phyloP scores from a whole-genome alignment of 2,113 vertebrate genomes.

The Takifugu flavidus region DNA sequence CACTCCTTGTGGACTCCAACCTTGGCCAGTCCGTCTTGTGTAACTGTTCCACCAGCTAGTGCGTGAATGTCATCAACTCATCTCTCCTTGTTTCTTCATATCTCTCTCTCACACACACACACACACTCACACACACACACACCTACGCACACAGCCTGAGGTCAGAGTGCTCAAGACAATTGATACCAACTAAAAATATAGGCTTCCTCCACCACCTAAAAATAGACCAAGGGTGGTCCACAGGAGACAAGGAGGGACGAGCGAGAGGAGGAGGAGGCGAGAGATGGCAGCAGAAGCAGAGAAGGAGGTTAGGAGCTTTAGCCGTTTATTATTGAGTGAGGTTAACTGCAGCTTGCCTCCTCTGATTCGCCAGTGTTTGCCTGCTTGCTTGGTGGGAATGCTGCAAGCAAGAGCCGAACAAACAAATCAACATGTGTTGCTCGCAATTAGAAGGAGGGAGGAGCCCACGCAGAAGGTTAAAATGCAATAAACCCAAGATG shows the following conservation, averaged over 20 bases:
- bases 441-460: no score
- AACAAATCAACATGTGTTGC: no score
- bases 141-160: conserved; percentile 50
- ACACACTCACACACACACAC: conserved; percentile 1
- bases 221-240: conserved; percentile 66
- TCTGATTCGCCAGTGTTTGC: background rate
- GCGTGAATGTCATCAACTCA: background rate
- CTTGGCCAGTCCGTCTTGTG: conserved; percentile 28
- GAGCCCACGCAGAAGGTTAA: no score
- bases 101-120: conserved; percentile 17
- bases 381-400: background rate
- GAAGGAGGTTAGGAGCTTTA: conserved; percentile 17
- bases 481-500: no score
- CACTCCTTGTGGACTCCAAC: conserved; percentile 35
- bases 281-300: conserved; percentile 13
- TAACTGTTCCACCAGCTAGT: conserved; percentile 16
- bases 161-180: conserved; percentile 72
- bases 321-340: conserved; percentile 1
- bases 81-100: conserved; percentile 11
- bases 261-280: conserved; percentile 24
- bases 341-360: background rate
- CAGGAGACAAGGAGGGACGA: conserved; percentile 47
- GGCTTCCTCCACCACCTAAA: conserved; percentile 67
- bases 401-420: background rate
- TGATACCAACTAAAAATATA: conserved; percentile 79